A percentile compares a stretch with the other conserved stretches of the same genome.
These are phyloP conservation scores for Sorex araneus DNA, from an alignment of 2,113 vertebrate species.

Conservation along the genomic window DNA sequence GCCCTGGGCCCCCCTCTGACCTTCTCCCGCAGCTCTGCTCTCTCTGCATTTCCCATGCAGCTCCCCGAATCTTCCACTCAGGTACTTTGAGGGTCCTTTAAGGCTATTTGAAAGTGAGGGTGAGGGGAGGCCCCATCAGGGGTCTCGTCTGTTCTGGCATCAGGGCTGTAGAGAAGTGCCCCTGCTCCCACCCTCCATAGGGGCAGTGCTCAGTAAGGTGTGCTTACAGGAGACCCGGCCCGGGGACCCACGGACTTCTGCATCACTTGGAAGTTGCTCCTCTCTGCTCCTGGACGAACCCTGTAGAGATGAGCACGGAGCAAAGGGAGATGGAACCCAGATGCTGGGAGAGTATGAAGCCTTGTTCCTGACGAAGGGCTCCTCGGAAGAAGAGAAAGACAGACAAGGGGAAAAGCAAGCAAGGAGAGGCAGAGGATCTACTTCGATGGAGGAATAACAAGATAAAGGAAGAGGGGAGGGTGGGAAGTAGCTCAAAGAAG, in stretches of 20 bases:
- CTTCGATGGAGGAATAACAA: neutral
- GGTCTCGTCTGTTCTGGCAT: no score
- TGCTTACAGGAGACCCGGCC: neutral
- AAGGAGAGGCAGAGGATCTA: neutral
- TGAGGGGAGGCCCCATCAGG: neutral
- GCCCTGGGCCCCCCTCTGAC: neutral
- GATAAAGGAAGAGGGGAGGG: neutral
- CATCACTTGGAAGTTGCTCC: neutral
- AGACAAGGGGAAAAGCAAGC: neutral
- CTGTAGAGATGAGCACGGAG: neutral
- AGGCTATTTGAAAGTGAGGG: neutral
- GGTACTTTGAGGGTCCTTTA: neutral
- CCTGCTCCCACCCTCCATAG: neutral
- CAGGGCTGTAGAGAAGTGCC: neutral
- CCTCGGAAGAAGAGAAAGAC: neutral
- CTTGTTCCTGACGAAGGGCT: no score
- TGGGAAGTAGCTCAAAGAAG: neutral
- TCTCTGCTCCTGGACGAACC: neutral
- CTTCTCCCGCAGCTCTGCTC: neutral
- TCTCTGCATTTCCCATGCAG: no score
- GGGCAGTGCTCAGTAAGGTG: neutral
- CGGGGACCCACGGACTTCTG: no score
- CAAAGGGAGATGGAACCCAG: neutral
- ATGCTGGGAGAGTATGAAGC: neutral
- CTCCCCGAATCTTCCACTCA: fast-evolving